phyloP scores from a whole-genome alignment of 2,888 invertebrate species.

The Syrista parreyssii region DNA sequence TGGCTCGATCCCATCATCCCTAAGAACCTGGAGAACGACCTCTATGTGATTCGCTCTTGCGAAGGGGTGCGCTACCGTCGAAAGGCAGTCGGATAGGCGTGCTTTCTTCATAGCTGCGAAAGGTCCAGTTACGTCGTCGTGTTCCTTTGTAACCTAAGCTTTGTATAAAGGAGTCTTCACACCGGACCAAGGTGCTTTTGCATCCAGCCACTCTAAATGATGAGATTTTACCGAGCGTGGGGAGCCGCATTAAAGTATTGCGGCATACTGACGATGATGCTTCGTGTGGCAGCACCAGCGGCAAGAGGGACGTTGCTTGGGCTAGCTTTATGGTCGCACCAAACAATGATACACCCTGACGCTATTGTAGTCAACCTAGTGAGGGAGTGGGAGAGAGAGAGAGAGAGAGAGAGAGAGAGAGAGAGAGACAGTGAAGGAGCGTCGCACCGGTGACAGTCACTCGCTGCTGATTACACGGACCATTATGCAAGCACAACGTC shows the following conservation, averaged over 20 bases:
- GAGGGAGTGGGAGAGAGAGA: constrained; percentile 12
- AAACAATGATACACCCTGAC: constrained; percentile 57
- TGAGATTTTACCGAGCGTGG: constrained; percentile 53
- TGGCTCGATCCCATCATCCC: neutral
- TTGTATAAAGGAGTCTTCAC: constrained; percentile 4
- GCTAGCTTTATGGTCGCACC: constrained; percentile 42
- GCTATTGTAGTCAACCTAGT: constrained; percentile 44
- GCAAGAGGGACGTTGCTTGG: constrained; percentile 9
- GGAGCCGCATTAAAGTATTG: constrained; percentile 58
- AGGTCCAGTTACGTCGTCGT: constrained; percentile 9
- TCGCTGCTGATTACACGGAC: constrained; percentile 65
- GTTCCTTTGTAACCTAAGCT: constrained; percentile 9
- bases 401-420: constrained; percentile 26
- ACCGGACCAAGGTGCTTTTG: constrained; percentile 1
- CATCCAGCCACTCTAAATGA: constrained; percentile 58
- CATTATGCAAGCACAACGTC: constrained; percentile 64
- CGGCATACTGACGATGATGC: constrained; percentile 10
- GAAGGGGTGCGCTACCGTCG: neutral
- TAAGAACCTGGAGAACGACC: neutral
- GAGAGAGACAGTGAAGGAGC: constrained; percentile 19
- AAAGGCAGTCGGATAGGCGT: neutral
- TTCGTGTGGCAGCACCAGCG: constrained; percentile 1
- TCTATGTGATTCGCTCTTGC: constrained; percentile 15
- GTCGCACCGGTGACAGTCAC: constrained; percentile 53
- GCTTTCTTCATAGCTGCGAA: neutral